phyloP scores from a whole-genome alignment of 2,888 invertebrate genomes.

The Trissolcus brochymenae region DNA sequence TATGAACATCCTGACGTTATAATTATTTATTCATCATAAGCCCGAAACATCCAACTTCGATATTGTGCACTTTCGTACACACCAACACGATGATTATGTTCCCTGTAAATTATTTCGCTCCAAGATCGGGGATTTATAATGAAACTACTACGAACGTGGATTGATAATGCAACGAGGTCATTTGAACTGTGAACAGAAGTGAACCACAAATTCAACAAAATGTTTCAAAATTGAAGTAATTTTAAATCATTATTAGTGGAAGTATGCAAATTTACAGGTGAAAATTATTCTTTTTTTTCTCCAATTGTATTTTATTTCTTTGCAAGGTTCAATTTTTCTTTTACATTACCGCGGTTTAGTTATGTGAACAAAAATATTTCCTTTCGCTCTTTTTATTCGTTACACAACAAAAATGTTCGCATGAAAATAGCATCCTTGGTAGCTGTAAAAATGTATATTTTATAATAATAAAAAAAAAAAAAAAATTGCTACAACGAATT shows the following conservation, averaged over 20 bases:
- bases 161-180: too few species aligned
- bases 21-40: slow-evolving; percentile 47
- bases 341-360: too few species aligned
- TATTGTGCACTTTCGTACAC: slow-evolving; percentile 15
- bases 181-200: too few species aligned
- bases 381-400: neutral
- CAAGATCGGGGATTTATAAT: neutral
- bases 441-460: slow-evolving; percentile 11
- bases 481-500: slow-evolving; percentile 21
- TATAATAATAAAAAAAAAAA: slow-evolving; percentile 40
- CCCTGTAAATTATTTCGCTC: slow-evolving; percentile 16
- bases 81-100: slow-evolving; percentile 9
- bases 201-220: too few species aligned
- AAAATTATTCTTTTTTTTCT: too few species aligned
- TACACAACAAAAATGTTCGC: too few species aligned
- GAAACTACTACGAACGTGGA: too few species aligned
- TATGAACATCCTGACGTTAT: slow-evolving; percentile 24
- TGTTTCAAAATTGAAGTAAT: neutral
- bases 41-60: slow-evolving; percentile 18
- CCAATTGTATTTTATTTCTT: too few species aligned
- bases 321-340: too few species aligned
- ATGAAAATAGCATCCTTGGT: too few species aligned
- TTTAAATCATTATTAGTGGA: neutral
- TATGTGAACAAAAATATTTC: too few species aligned
- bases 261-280: too few species aligned